Conservation (phyloP, 1,140 invertebrate genomes). For the Chymomyza costata region DNA sequence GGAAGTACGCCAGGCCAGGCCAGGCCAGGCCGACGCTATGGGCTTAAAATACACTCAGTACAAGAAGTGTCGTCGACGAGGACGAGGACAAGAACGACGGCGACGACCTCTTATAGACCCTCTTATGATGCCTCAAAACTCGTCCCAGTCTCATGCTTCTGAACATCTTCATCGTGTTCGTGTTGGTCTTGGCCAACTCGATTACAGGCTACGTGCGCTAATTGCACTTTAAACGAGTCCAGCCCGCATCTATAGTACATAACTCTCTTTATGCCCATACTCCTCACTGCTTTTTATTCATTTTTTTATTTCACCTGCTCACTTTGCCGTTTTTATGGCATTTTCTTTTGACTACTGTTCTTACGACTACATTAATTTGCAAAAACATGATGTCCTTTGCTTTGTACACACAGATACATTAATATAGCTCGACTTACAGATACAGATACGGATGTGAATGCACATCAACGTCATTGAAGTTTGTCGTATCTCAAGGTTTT, state of each 20-base stretch:
- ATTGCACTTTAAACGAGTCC: slow-evolving; percentile 71
- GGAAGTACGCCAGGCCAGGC: slow-evolving; percentile 30
- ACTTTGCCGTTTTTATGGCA: slow-evolving; percentile 43
- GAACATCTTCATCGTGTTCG: neutral
- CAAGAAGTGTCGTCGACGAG: too few relatives aligned
- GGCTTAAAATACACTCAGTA: too few relatives aligned
- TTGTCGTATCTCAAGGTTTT: slow-evolving; percentile 67
- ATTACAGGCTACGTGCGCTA: slow-evolving; percentile 72
- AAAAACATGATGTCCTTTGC: slow-evolving; percentile 58
- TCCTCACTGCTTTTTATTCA: slow-evolving; percentile 30
- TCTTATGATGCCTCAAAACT: too few relatives aligned
- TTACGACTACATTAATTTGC: slow-evolving; percentile 68
- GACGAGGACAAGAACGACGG: too few relatives aligned
- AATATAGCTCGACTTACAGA: neutral
- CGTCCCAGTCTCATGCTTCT: slow-evolving; percentile 3
- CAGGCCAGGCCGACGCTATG: neutral
- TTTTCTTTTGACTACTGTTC: slow-evolving; percentile 46
- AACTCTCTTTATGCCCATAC: slow-evolving; percentile 25
- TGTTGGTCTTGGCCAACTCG: slow-evolving; percentile 43
- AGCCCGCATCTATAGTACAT: slow-evolving; percentile 48
- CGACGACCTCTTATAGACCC: too few relatives aligned
- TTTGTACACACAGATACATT: slow-evolving; percentile 1
- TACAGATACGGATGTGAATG: too few relatives aligned
- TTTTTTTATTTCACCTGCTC: slow-evolving; percentile 9
- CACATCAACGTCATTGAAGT: slow-evolving; percentile 33